These are phyloP conservation scores for Monochamus saltuarius DNA, from an alignment of 1,140 invertebrate species.

Conservation along the genomic window DNA sequence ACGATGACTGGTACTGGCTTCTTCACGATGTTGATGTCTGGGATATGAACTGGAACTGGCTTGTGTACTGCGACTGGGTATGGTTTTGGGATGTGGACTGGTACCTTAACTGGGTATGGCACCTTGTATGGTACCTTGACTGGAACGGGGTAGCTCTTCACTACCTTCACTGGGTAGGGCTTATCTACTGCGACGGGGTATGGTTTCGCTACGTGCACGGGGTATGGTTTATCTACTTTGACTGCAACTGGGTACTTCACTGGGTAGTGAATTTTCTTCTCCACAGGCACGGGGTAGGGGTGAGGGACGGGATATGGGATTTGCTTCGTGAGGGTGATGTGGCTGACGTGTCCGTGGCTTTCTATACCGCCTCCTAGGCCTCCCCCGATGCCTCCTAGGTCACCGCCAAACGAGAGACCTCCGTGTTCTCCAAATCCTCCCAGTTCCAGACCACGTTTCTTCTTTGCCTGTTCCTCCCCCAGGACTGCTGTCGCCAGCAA, in stretches of 20 bases:
- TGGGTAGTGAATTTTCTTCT: slow-evolving; percentile 45
- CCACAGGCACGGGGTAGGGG: slow-evolving; percentile 48
- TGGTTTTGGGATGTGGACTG: slow-evolving; percentile 47
- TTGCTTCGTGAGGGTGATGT: slow-evolving; percentile 40
- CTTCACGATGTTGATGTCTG: slow-evolving; percentile 56
- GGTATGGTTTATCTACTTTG: slow-evolving; percentile 43
- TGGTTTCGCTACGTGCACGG: slow-evolving; percentile 44
- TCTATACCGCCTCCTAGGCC: slow-evolving; percentile 13
- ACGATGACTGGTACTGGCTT: slow-evolving; percentile 60
- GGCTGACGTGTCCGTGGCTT: slow-evolving; percentile 34
- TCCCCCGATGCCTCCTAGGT: slow-evolving; percentile 13
- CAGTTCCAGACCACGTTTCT: slow-evolving; percentile 20
- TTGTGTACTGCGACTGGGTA: slow-evolving; percentile 40
- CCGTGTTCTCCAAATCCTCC: slow-evolving; percentile 27
- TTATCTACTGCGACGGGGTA: slow-evolving; percentile 44
- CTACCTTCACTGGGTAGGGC: slow-evolving; percentile 39
- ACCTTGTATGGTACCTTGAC: slow-evolving; percentile 42
- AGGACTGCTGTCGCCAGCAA: slow-evolving; percentile 27
- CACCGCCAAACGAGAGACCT: slow-evolving; percentile 17
- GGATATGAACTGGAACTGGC: slow-evolving; percentile 50
- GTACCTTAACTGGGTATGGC: slow-evolving; percentile 41
- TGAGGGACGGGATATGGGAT: slow-evolving; percentile 38
- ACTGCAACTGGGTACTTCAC: slow-evolving; percentile 45
- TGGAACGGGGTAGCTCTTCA: slow-evolving; percentile 40
- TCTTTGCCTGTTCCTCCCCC: slow-evolving; percentile 22